Conservation (phyloP, 2,888 invertebrate species). For the Pseudoips prasinana region DNA sequence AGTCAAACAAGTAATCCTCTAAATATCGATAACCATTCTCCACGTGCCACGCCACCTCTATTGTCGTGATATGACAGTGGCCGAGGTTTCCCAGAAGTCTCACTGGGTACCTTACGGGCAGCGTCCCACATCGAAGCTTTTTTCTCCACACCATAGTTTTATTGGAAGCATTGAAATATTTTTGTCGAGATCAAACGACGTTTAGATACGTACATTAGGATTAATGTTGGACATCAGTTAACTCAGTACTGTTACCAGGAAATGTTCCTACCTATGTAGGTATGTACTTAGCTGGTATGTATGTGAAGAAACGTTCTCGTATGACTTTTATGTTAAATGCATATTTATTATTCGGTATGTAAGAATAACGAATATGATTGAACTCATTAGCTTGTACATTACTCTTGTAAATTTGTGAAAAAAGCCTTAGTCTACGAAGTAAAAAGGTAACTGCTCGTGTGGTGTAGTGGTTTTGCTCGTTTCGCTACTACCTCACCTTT, state of each 20-base stretch:
- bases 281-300: constrained; percentile 34
- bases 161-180: constrained; percentile 78
- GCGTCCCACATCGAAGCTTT: constrained; percentile 60
- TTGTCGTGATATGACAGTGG: constrained; percentile 76
- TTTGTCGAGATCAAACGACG: constrained; percentile 79
- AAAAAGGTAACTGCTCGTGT: too few species aligned
- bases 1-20: too few species aligned
- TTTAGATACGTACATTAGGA: constrained; percentile 78
- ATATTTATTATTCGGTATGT: too few species aligned
- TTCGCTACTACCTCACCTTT: too few species aligned
- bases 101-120: constrained; percentile 72
- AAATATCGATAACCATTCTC: constrained; percentile 44
- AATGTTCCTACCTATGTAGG: constrained; percentile 23
- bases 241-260: constrained; percentile 52
- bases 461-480: too few species aligned
- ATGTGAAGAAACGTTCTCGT: constrained; percentile 45
- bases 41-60: constrained; percentile 51
- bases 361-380: too few species aligned
- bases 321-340: constrained; percentile 26
- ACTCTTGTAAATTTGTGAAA: too few species aligned
- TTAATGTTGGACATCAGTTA: constrained; percentile 78
- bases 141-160: constrained; percentile 70
- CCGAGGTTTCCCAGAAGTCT: constrained; percentile 75
- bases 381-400: too few species aligned
- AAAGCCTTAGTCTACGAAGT: too few species aligned